phyloP scores from a whole-genome alignment of 2,888 invertebrate species.

The Cephus sareptanus region DNA sequence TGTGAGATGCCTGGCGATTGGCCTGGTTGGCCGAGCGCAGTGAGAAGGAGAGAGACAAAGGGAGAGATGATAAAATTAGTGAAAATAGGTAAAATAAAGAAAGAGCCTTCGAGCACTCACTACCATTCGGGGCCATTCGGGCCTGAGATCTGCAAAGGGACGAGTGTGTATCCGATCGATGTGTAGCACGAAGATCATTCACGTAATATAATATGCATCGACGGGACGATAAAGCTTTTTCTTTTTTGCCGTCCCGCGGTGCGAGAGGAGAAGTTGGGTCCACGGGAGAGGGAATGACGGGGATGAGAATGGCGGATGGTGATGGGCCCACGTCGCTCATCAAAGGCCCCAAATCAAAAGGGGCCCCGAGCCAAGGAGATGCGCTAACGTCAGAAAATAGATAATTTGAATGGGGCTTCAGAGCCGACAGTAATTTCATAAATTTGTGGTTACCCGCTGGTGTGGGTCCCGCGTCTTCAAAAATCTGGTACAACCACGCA shows the following conservation, averaged over 20 bases:
- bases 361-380: slow-evolving; percentile 26
- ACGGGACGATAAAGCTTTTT: background rate
- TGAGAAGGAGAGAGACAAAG: background rate
- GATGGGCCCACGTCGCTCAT: background rate
- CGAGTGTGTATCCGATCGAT: slow-evolving; percentile 13
- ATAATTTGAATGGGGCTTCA: slow-evolving; percentile 35
- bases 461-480: background rate
- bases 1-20: background rate
- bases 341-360: slow-evolving; percentile 10
- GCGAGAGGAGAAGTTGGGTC: background rate
- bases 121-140: background rate
- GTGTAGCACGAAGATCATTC: slow-evolving; percentile 21
- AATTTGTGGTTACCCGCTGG: slow-evolving; percentile 26
- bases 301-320: background rate
- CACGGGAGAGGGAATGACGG: background rate
- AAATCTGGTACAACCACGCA: background rate
- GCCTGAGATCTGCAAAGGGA: background rate
- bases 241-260: background rate
- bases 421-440: slow-evolving; percentile 39
- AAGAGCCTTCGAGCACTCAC: background rate
- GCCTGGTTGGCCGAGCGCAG: background rate
- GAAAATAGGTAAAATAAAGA: background rate
- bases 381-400: slow-evolving; percentile 28
- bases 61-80: background rate
- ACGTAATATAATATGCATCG: slow-evolving; percentile 42